Base-by-base conservation (phyloP, 23 tunicate species). In the Styela plicata region DNA sequence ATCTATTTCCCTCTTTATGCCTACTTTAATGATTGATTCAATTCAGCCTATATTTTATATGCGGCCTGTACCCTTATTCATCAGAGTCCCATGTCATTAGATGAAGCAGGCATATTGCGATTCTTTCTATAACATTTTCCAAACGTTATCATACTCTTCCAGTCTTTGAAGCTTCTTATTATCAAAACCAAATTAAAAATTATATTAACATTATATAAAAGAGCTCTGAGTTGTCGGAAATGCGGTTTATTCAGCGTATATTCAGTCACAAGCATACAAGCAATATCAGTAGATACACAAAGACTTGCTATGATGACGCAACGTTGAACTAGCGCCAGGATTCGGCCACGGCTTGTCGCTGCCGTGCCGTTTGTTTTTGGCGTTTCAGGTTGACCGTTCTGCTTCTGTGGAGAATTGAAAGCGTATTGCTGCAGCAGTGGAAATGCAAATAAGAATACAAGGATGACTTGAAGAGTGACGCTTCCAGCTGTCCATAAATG, bases 111-210 rank as follows among this genome's bases (percentile, higher is more conserved):
- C 77, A 71, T 30, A 28, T 71, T 71, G 5, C 29, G 36, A 18
- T 30, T 27, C 36, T 26, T 71, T 32, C 34, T 30, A 44, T 5
- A 44, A 28, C 24, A 21, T 3, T 28, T 32, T 29, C 77, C 34
- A 34, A 71, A 71, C 34, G 77, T 28, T 34, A 71, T 71, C 81
- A 76, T 76, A 33, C 29, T 53, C 44, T 76, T 76, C 81, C 81
- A 76, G n/a, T 76, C 66, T 23, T 53, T 76, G 30, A 76, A 76
- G 44, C 81, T 76, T 29, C 63, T 76, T 21, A 76, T 76, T 1
- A 76, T 53, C 18, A 76, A 33, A 0, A 29, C 66, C 18, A 76
- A 29, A 29, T 76, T 76, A 2, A 44, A 76, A 53, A 27, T 76
- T 1, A 76, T 53, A 30, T 76, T 76, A 25, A 76, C 33, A 44